phyloP scores from a whole-genome alignment of 2,888 invertebrate genomes.

The Parthenolecanium corni region DNA sequence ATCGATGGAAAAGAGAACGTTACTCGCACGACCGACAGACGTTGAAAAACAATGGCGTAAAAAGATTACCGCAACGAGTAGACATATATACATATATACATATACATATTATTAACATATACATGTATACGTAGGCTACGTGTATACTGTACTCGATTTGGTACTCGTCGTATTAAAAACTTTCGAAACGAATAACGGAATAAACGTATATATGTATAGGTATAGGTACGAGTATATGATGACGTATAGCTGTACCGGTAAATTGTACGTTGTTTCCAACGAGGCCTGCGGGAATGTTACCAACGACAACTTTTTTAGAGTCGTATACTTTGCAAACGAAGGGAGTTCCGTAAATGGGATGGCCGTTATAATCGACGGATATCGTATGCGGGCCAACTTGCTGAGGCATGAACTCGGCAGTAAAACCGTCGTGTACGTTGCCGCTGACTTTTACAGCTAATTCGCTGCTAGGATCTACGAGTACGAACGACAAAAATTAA shows the following conservation, averaged over 20 bases:
- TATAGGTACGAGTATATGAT: no score
- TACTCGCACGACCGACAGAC: no score
- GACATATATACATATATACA: no score
- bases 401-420: constrained; percentile 81
- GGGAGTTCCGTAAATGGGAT: constrained; percentile 77
- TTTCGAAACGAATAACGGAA: no score
- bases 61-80: no score
- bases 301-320: constrained; percentile 72
- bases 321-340: constrained; percentile 88
- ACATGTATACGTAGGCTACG: no score
- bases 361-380: constrained; percentile 80
- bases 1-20: background rate
- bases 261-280: constrained; percentile 86
- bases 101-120: no score
- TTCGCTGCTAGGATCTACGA: constrained; percentile 63
- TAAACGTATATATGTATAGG: no score
- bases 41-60: no score
- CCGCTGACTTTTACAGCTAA: constrained; percentile 81
- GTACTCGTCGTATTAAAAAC: no score
- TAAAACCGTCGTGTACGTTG: constrained; percentile 74
- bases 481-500: no score
- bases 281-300: constrained; percentile 64
- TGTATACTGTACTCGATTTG: no score
- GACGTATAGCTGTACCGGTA: constrained; percentile 51
- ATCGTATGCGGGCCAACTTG: constrained; percentile 89